Percentiles rank a stretch among this genome's conserved stretches.
Evolutionary conservation across 1,140 invertebrate genomes (phyloP).

Genomic region (Cydia fagiglandana): DNA sequence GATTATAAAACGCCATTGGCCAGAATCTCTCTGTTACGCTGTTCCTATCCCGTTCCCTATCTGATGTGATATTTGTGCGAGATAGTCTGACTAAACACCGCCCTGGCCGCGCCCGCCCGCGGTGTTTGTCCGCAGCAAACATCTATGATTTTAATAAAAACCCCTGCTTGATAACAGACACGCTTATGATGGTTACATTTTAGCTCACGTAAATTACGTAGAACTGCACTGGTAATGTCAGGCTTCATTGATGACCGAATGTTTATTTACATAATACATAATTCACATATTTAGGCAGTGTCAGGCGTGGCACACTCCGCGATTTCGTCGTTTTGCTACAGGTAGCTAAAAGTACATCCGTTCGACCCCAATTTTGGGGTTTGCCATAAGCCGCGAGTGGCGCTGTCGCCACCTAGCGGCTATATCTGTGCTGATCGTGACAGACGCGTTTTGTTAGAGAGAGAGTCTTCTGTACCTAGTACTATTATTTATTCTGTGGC

Average conservation of each 20-base stretch:
- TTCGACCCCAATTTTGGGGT: no score
- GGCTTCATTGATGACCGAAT: background rate
- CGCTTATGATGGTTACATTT: constrained; percentile 33
- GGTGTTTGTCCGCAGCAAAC: constrained; percentile 58
- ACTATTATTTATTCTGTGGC: no score
- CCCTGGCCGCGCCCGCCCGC: constrained; percentile 64
- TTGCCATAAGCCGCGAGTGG: no score
- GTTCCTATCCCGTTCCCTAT: constrained; percentile 45
- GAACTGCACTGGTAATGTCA: background rate
- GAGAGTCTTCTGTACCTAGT: no score
- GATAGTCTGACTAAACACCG: constrained; percentile 65
- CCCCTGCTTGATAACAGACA: constrained; percentile 50
- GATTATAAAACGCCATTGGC: background rate
- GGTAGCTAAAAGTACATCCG: no score
- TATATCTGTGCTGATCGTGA: no score
- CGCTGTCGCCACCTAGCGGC: no score
- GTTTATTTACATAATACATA: background rate
- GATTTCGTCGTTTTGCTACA: no score
- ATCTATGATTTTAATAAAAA: constrained; percentile 54
- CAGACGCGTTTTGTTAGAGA: no score
- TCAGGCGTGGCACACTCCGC: no score
- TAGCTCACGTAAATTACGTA: constrained; percentile 14
- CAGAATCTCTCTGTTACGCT: background rate
- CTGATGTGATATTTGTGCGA: constrained; percentile 60
- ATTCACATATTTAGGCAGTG: background rate